These are phyloP conservation scores for Drosophila pachea DNA, from an alignment of 1,140 invertebrate species.

Conservation along the genomic window DNA sequence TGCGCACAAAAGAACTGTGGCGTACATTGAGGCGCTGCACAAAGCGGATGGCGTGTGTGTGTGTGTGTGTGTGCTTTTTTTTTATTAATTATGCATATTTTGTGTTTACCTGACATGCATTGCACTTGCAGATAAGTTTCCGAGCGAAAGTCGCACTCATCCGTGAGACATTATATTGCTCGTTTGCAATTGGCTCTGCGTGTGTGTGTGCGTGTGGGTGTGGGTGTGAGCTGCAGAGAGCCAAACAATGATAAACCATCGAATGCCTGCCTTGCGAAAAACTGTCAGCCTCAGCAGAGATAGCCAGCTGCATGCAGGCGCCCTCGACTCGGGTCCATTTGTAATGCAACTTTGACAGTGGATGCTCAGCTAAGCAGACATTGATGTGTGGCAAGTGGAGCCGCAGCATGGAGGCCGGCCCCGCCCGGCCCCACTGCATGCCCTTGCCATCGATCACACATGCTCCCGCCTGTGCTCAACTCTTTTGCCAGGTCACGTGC, in stretches of 20 bases:
- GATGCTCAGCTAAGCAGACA: slow-evolving; percentile 43
- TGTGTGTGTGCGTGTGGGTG: background rate
- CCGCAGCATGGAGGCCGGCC: slow-evolving; percentile 1
- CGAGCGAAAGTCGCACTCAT: slow-evolving; percentile 33
- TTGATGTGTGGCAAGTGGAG: slow-evolving; percentile 45
- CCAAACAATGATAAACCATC: slow-evolving; percentile 71
- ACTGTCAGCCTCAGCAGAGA: slow-evolving; percentile 40
- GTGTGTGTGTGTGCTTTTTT: background rate
- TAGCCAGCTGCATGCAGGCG: slow-evolving; percentile 7
- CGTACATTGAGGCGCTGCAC: slow-evolving; percentile 3
- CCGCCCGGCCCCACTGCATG: background rate
- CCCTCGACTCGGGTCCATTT: slow-evolving; percentile 59
- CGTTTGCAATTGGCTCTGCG: too few relatives aligned
- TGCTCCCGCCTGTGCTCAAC: slow-evolving; percentile 24
- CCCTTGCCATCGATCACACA: slow-evolving; percentile 39
- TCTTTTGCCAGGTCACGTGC: slow-evolving; percentile 53
- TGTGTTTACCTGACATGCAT: slow-evolving; percentile 21
- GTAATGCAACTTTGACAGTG: slow-evolving; percentile 61
- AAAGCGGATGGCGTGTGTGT: slow-evolving; percentile 28
- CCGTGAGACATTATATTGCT: slow-evolving; percentile 25
- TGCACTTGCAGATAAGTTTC: slow-evolving; percentile 20
- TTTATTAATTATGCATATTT: slow-evolving; percentile 59
- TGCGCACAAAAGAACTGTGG: slow-evolving; percentile 50
- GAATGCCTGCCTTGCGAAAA: slow-evolving; percentile 50
- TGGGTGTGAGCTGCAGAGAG: slow-evolving; percentile 2